A percentile compares a stretch with the other conserved stretches of the same genome.
Conservation (phyloP, 2,888 invertebrate species). For the Psylliodes chrysocephalus region DNA sequence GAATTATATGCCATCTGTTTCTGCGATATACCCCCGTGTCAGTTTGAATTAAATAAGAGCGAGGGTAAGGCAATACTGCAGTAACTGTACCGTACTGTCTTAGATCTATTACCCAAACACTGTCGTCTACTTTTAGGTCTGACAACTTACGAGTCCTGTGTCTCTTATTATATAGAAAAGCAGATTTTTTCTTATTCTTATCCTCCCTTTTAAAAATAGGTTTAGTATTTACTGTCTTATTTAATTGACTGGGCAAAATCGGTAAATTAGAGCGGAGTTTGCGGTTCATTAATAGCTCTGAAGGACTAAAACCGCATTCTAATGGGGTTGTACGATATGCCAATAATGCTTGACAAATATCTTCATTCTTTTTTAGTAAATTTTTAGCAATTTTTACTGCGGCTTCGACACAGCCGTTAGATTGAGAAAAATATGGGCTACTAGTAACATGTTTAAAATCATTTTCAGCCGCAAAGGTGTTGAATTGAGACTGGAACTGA, state of each 20-base stretch:
- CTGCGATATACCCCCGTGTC: no score
- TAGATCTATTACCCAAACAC: no score
- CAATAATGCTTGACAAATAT: slow-evolving; percentile 27
- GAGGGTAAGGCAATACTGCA: no score
- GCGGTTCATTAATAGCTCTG: slow-evolving; percentile 13
- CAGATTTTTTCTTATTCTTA: neutral
- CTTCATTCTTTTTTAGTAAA: slow-evolving; percentile 27
- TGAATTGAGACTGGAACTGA: slow-evolving; percentile 36
- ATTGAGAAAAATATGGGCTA: slow-evolving; percentile 38
- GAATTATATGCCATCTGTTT: no score
- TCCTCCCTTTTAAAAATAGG: no score
- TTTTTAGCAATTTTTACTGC: slow-evolving; percentile 28
- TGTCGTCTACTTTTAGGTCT: no score
- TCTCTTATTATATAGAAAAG: neutral
- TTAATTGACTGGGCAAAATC: slow-evolving; percentile 1
- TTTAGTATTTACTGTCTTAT: no score
- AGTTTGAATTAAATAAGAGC: no score
- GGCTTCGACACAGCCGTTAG: slow-evolving; percentile 26
- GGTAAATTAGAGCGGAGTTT: no score
- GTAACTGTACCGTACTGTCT: no score
- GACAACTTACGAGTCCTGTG: no score
- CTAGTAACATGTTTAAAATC: slow-evolving; percentile 33
- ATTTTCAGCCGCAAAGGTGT: neutral
- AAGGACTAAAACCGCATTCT: slow-evolving; percentile 17
- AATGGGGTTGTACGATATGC: slow-evolving; percentile 30